Base-by-base conservation (phyloP, 2,113 vertebrate species). In the Phylloscopus trochiloides region DNA sequence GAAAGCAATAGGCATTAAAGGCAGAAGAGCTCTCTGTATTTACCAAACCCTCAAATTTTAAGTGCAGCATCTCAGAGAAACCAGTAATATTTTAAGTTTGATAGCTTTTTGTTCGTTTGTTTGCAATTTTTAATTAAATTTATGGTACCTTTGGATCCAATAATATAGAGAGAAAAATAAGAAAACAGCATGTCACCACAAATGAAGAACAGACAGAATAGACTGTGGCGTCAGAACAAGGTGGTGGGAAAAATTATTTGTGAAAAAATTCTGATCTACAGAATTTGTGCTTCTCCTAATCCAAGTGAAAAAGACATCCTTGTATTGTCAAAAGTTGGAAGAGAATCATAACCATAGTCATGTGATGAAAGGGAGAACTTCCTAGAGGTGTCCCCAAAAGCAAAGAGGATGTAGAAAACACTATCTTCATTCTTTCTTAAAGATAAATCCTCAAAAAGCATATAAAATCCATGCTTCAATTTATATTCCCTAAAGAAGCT, bases 31-130 rank as follows among this genome's bases (percentile, higher is more conserved):
- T 48, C 17, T 75, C 42, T 90, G 25, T 94, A 34, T 31, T 90
- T 83, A n/a, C 18, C 54, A 92, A 86, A 73, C 32, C 51, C 77
- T 88, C 86, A 72, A 86, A 91, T 68, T 95, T 87, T 59, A 74
- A 38, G 45, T 54, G 52, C 4, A 25, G 20, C 26, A 51, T 61
- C 36, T 67, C 58, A 72, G 32, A 90, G 26, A 92, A 96, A 90
- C 7, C 34, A 74, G 38, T 80, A 83, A 77, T 66, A 50, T 16
- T 91, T 94, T 82, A 65, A 52, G 6, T 63, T 70, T 74, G 31
- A 63, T 70, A 58, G 18, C 2, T 19, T 45, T 75, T 73, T 80
- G 42, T 12, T 20, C 3, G 18, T 15, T 31, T 24, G 10, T 77
- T 40, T 36, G 36, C 36, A 36, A n/a, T 85, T 85, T 43, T 51